Percentiles rank a stretch among this genome's conserved stretches.
These are phyloP conservation scores for Anomalospiza imberbis DNA, from an alignment of 2,797 vertebrate genomes.

Conservation along the genomic window DNA sequence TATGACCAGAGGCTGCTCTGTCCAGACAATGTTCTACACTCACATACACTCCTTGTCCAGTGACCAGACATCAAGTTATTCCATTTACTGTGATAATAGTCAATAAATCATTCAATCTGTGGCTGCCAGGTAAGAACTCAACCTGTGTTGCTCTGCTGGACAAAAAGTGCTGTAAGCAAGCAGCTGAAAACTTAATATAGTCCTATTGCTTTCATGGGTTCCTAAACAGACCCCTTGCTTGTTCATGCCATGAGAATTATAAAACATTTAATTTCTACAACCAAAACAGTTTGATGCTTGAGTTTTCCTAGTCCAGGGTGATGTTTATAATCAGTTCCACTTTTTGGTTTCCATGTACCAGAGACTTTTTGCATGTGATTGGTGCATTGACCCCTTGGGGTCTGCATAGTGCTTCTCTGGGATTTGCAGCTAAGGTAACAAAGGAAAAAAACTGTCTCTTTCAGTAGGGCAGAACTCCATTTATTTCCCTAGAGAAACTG, in stretches of 20 bases:
- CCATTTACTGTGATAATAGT: neutral
- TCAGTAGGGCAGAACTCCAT: neutral
- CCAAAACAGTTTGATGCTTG: neutral
- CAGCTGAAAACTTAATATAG: neutral
- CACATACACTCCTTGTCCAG: neutral
- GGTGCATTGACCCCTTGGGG: neutral
- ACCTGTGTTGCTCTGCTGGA: neutral
- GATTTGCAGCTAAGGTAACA: slow-evolving; percentile 25
- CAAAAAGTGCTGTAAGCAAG: neutral
- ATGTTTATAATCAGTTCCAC: slow-evolving; percentile 46
- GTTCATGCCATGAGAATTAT: neutral
- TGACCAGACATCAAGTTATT: neutral
- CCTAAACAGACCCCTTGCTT: neutral
- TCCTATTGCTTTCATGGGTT: neutral
- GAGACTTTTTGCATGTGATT: neutral
- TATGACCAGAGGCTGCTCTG: neutral
- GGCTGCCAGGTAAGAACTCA: neutral
- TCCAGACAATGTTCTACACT: neutral
- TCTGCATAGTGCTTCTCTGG: neutral
- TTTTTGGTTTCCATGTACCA: slow-evolving; percentile 4
- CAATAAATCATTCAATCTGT: neutral
- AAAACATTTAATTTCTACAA: slow-evolving; percentile 21
- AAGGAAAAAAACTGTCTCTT: neutral
- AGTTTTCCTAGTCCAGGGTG: neutral
- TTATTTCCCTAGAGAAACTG: slow-evolving; percentile 19